phyloP scores from a whole-genome alignment of 2,888 invertebrate genomes.

The Agriopis aurantiaria region DNA sequence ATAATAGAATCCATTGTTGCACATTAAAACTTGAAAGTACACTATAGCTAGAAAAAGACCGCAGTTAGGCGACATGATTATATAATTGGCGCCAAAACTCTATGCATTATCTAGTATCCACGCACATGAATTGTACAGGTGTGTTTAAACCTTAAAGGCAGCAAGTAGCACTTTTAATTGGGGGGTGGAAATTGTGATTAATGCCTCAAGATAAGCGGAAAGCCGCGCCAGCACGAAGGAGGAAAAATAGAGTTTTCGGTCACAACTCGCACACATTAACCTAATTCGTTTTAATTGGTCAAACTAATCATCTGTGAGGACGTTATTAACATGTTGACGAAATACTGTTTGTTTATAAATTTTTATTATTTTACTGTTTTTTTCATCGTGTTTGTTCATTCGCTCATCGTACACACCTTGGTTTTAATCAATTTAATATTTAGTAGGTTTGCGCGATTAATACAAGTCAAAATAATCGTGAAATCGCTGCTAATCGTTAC shows the following conservation, averaged over 20 bases:
- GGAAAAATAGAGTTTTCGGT: conserved; percentile 69
- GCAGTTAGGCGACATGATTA: too few relatives aligned
- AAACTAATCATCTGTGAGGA: conserved; percentile 81
- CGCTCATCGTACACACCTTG: too few relatives aligned
- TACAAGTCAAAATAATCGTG: too few relatives aligned
- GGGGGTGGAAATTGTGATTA: conserved; percentile 85
- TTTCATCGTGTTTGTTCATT: too few relatives aligned
- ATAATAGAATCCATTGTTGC: too few relatives aligned
- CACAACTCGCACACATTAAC: conserved; percentile 83
- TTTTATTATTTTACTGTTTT: background rate
- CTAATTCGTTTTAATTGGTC: conserved; percentile 84
- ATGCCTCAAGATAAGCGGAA: conserved; percentile 80
- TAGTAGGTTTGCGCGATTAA: too few relatives aligned
- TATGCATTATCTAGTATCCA: background rate
- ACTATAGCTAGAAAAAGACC: too few relatives aligned
- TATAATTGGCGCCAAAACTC: too few relatives aligned
- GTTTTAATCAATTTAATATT: too few relatives aligned
- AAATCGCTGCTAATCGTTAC: too few relatives aligned
- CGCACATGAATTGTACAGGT: conserved; percentile 7
- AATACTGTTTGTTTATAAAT: conserved; percentile 36
- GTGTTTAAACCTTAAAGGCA: conserved; percentile 38
- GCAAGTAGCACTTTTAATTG: conserved; percentile 79
- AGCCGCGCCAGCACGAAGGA: conserved; percentile 71
- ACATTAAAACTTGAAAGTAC: too few relatives aligned
- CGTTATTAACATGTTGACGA: conserved; percentile 63